Percentiles rank a stretch among this genome's conserved stretches.
Evolutionary conservation across 2,113 vertebrate genomes (phyloP).

Genomic region (Hypomesus transpacificus): DNA sequence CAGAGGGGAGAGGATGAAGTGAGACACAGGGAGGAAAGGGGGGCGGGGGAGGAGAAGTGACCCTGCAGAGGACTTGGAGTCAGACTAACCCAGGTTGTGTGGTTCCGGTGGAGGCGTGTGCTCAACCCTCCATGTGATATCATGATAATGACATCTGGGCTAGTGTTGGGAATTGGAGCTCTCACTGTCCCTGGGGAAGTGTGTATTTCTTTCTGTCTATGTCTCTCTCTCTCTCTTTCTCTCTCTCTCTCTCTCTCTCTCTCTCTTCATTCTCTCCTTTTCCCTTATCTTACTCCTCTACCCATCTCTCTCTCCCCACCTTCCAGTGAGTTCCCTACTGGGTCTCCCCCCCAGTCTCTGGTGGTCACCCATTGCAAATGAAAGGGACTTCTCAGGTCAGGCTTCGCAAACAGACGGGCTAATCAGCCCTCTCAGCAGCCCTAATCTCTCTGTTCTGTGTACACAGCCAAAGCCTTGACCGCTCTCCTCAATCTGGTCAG

Average conservation of each 20-base stretch:
- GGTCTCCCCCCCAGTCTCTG: neutral
- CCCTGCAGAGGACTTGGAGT: neutral
- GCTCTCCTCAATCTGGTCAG: neutral
- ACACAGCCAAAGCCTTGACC: too few species aligned
- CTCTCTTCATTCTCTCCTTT: neutral
- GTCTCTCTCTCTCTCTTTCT: neutral
- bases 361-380: neutral
- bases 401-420: neutral
- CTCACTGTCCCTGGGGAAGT: neutral
- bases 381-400: neutral
- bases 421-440: neutral
- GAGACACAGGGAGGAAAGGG: neutral
- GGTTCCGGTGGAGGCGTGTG: too few species aligned
- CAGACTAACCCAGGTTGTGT: too few species aligned
- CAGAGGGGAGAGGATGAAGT: neutral
- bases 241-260: neutral
- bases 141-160: neutral
- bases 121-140: neutral
- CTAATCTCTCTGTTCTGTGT: neutral
- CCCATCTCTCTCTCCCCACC: neutral
- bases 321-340: neutral
- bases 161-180: neutral
- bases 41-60: neutral
- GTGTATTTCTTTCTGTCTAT: neutral
- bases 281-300: neutral